Conservation (phyloP, 2,888 invertebrate species). For the Oxyteleia sp. region DNA sequence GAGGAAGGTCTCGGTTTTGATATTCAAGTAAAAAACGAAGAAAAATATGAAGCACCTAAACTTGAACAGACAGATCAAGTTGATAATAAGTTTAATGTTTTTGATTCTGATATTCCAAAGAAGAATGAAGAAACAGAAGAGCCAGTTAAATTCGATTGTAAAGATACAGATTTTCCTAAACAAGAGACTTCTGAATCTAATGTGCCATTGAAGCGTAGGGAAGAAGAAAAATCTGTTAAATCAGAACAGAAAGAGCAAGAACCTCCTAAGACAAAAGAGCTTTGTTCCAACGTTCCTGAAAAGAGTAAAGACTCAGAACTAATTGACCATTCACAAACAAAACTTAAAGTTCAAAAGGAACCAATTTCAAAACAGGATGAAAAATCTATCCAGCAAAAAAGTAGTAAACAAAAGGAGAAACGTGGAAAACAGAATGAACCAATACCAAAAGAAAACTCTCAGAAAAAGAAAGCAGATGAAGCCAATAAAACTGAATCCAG, state of each 20-base stretch:
- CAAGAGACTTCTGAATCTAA: background rate
- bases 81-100: too few relatives aligned
- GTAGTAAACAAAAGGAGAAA: conserved; percentile 69
- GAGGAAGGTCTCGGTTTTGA: too few relatives aligned
- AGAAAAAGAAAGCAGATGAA: conserved; percentile 48
- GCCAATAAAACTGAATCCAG: conserved; percentile 4
- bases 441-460: conserved; percentile 22
- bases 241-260: conserved; percentile 1
- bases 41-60: too few relatives aligned
- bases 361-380: conserved; percentile 1
- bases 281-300: background rate
- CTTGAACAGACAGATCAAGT: too few relatives aligned
- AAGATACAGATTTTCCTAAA: background rate
- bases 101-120: background rate
- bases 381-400: conserved; percentile 72
- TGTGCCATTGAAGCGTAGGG: background rate
- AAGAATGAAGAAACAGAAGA: background rate
- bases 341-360: conserved; percentile 1
- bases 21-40: too few relatives aligned
- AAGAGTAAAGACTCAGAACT: too few relatives aligned
- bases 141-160: too few relatives aligned
- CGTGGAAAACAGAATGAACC: conserved; percentile 56
- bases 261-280: background rate
- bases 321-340: background rate
- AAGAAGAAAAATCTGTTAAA: background rate